phyloP scores from a whole-genome alignment of 2,797 vertebrate species.

The Neoniphon sammara region DNA sequence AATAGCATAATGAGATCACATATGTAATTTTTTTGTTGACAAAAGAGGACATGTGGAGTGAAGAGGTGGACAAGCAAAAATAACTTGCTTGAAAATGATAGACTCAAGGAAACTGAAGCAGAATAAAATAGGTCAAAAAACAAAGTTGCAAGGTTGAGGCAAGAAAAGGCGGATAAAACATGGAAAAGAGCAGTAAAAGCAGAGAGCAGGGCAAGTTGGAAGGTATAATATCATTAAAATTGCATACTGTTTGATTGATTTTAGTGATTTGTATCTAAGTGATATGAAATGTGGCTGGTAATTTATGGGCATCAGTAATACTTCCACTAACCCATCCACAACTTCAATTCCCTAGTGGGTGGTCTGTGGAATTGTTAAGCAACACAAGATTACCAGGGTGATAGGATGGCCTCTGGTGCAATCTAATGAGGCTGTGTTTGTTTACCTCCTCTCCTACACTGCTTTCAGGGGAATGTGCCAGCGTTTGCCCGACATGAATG shows the following conservation, averaged over 20 bases:
- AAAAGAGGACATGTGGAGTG: constrained; percentile 6
- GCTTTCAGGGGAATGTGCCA: constrained; percentile 71
- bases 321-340: constrained; percentile 50
- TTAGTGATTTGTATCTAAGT: constrained; percentile 22
- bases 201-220: constrained; percentile 15
- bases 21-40: background rate
- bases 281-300: constrained; percentile 41
- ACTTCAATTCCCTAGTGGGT: constrained; percentile 39
- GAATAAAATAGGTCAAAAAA: background rate
- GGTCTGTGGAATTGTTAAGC: constrained; percentile 54
- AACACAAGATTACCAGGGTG: constrained; percentile 71
- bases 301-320: constrained; percentile 35
- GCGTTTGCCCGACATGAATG: constrained; percentile 77
- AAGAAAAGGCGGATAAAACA: background rate
- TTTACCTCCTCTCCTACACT: constrained; percentile 69
- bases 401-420: constrained; percentile 69
- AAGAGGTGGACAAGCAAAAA: background rate
- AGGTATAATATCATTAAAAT: constrained; percentile 22
- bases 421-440: constrained; percentile 79
- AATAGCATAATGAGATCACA: constrained; percentile 5
- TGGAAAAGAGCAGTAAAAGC: background rate
- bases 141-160: background rate
- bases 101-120: background rate
- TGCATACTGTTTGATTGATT: constrained; percentile 29
- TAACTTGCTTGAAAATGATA: background rate